phyloP scores from a whole-genome alignment of 2,888 invertebrate genomes.

The Euclidia mi region DNA sequence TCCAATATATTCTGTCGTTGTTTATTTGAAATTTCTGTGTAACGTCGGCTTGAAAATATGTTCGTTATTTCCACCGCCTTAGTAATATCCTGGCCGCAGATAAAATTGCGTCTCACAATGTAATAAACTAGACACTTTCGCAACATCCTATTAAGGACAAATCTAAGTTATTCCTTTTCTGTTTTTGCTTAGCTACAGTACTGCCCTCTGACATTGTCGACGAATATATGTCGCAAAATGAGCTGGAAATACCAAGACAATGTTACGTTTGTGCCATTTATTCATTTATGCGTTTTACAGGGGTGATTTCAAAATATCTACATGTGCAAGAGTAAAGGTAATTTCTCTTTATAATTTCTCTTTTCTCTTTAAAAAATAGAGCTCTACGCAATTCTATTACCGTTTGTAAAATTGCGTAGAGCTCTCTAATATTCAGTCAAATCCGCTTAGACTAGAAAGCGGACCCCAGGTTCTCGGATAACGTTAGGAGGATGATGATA shows the following conservation, averaged over 20 bases:
- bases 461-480: no score
- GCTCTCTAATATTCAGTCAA: no score
- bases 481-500: no score
- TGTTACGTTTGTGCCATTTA: background rate
- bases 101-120: constrained; percentile 70
- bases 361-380: no score
- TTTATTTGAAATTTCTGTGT: constrained; percentile 55
- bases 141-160: constrained; percentile 69
- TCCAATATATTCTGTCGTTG: constrained; percentile 46
- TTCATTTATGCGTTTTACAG: background rate
- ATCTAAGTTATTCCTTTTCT: constrained; percentile 64
- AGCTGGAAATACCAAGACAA: background rate
- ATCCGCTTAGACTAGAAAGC: no score
- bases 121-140: constrained; percentile 69
- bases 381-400: no score
- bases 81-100: constrained; percentile 61
- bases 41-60: constrained; percentile 56
- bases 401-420: no score
- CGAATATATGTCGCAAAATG: constrained; percentile 2
- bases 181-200: constrained; percentile 51
- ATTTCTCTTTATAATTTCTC: no score
- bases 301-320: background rate
- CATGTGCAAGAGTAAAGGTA: no score
- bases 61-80: constrained; percentile 50
- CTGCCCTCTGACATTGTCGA: constrained; percentile 18